Base-by-base conservation (phyloP, 2,113 vertebrate genomes). In the Hippocampus zosterae region DNA sequence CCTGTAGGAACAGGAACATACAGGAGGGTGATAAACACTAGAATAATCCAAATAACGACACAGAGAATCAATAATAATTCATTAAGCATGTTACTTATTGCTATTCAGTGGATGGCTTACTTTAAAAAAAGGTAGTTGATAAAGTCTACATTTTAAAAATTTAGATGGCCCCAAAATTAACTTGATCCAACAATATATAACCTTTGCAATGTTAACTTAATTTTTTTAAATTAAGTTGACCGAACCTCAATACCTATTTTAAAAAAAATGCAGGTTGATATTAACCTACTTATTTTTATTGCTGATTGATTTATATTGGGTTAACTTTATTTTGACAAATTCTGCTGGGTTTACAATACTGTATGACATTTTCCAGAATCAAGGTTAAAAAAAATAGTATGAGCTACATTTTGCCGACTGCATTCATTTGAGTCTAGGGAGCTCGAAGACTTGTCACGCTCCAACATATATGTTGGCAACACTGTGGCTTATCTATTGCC, bases 401-500 rank as follows among this genome's bases (percentile, higher is more conserved):
- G 18, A 29, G 16, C 40, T n/a, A 25, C 13, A 59, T 33, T 56
- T 55, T 70, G 29, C 18, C 15, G 7, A 15, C 11, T 15, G 11
- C 68, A 68, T 56, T 68, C 13, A 33, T 25, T 66, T 68, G 23
- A 69, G 29, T 8, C 63, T 48, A 16, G 69, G 57, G 33, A 70
- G 68, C 63, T 68, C 15, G 40, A 50, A 25, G n/a, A 21, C 67
- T 69, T 57, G 23, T 23, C 25, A 23, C 10, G n/a, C n/a, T 23
- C 53, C 23, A 67, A 18, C 40, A 69, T 60, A 70, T 76, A 67
- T 70, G 41, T 68, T 79, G 71, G 69, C 69, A 71, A 52, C 8
- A 44, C 69, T 57, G 1, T 15, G 15, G 29, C 56, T 55, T 69
- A 73, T 78, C 60, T 81, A 23, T 37, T 68, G 52, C 64, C 67